These are phyloP conservation scores for Drosophila arizonae DNA, from an alignment of 1,140 invertebrate genomes.

Conservation along the genomic window DNA sequence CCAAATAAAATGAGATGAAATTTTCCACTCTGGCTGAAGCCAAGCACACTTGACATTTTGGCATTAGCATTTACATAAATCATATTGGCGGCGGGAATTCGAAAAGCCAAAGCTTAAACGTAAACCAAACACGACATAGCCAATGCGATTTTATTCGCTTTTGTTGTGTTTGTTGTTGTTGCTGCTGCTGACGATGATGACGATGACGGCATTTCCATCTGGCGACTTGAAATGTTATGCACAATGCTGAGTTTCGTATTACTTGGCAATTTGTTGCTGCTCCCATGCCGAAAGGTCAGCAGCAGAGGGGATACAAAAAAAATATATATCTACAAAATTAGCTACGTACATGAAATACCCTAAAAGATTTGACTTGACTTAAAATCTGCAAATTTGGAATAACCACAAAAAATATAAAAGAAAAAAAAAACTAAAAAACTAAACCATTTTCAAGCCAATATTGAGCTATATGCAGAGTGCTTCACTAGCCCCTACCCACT, in stretches of 20 bases:
- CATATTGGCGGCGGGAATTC: slow-evolving; percentile 65
- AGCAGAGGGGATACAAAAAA: background rate
- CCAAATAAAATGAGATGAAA: slow-evolving; percentile 35
- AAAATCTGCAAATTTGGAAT: too few species aligned
- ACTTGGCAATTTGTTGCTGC: slow-evolving; percentile 57
- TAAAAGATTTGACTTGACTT: background rate
- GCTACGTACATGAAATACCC: background rate
- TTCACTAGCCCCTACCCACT: background rate
- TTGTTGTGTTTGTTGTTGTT: slow-evolving; percentile 30
- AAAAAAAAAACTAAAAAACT: too few species aligned
- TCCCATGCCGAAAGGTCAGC: slow-evolving; percentile 47
- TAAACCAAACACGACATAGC: slow-evolving; percentile 51
- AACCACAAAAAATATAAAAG: too few species aligned
- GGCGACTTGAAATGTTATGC: slow-evolving; percentile 46
- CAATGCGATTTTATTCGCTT: slow-evolving; percentile 15
- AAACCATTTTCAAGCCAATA: too few species aligned
- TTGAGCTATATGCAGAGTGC: too few species aligned
- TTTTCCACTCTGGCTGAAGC: slow-evolving; percentile 43
- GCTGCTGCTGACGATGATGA: slow-evolving; percentile 41
- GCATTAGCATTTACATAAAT: slow-evolving; percentile 77
- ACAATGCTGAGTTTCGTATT: slow-evolving; percentile 30
- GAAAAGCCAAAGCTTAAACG: slow-evolving; percentile 44
- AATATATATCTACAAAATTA: background rate
- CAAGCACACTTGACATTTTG: slow-evolving; percentile 68
- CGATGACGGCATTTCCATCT: slow-evolving; percentile 59